Conservation (phyloP, 1,140 invertebrate genomes). For the Platorchestia sp. region DNA sequence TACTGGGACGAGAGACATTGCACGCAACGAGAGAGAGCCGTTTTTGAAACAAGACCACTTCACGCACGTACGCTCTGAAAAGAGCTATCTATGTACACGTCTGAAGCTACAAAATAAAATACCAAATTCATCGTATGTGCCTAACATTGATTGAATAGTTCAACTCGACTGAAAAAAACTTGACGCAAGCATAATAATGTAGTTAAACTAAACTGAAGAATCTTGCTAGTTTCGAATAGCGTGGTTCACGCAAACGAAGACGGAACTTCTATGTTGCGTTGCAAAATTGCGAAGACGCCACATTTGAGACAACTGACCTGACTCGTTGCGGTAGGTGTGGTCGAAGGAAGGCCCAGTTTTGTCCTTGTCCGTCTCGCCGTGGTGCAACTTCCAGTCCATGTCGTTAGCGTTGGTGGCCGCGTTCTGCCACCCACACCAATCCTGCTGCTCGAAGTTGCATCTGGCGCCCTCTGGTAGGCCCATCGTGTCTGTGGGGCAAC, state of each 20-base stretch:
- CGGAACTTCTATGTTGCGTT: too few relatives aligned
- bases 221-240: not conserved
- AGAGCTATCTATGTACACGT: not conserved
- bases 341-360: slow-evolving; percentile 59
- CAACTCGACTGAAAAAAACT: not conserved
- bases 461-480: slow-evolving; percentile 24
- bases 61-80: not conserved
- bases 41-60: not conserved
- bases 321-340: slow-evolving; percentile 62
- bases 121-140: not conserved
- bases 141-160: not conserved
- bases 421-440: slow-evolving; percentile 64
- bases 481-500: not conserved
- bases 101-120: not conserved
- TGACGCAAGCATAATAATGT: too few relatives aligned
- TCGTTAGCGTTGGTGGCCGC: slow-evolving; percentile 34
- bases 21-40: not conserved
- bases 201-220: too few relatives aligned
- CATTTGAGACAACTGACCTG: slow-evolving; percentile 48
- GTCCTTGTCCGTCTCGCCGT: slow-evolving; percentile 58
- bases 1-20: not conserved
- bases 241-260: not conserved
- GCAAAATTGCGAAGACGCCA: not conserved
- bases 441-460: slow-evolving; percentile 52
- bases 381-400: slow-evolving; percentile 62